Percentiles rank a stretch among this genome's conserved stretches.
These are phyloP conservation scores for Coremacera marginata DNA, from an alignment of 2,888 invertebrate species.

Conservation along the genomic window DNA sequence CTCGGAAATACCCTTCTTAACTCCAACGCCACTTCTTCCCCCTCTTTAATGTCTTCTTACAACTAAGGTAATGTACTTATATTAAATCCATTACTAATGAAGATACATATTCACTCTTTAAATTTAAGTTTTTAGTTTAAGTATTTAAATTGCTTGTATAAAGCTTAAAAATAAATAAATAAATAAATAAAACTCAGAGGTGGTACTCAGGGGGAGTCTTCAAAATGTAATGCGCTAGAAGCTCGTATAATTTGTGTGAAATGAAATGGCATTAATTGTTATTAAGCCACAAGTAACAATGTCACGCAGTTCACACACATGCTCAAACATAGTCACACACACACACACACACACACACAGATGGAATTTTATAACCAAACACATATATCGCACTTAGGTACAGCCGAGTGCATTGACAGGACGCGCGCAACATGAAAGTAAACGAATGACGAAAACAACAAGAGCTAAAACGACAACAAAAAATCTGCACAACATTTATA, in stretches of 20 bases:
- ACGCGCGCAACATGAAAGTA: not conserved
- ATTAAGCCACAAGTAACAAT: slow-evolving; percentile 34
- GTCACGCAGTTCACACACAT: slow-evolving; percentile 23
- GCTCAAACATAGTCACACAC: not conserved
- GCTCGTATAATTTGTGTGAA: not conserved
- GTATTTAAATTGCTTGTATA: too few species aligned
- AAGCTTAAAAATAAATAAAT: too few species aligned
- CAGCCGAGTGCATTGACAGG: not conserved
- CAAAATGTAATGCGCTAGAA: not conserved
- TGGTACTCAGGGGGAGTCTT: too few species aligned
- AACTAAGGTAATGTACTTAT: too few species aligned
- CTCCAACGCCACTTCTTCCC: too few species aligned
- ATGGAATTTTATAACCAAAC: too few species aligned
- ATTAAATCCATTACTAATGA: too few species aligned
- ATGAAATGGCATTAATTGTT: not conserved
- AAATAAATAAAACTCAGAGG: too few species aligned
- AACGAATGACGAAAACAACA: slow-evolving; percentile 14
- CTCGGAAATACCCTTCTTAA: too few species aligned
- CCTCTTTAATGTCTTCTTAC: too few species aligned
- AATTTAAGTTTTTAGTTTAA: too few species aligned
- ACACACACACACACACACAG: not conserved
- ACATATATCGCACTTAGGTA: not conserved
- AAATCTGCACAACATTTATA: not conserved
- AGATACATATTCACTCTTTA: too few species aligned
- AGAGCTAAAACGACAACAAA: not conserved